These are phyloP conservation scores for Druon quercuslanigerum DNA, from an alignment of 1,140 invertebrate species.

Conservation along the genomic window DNA sequence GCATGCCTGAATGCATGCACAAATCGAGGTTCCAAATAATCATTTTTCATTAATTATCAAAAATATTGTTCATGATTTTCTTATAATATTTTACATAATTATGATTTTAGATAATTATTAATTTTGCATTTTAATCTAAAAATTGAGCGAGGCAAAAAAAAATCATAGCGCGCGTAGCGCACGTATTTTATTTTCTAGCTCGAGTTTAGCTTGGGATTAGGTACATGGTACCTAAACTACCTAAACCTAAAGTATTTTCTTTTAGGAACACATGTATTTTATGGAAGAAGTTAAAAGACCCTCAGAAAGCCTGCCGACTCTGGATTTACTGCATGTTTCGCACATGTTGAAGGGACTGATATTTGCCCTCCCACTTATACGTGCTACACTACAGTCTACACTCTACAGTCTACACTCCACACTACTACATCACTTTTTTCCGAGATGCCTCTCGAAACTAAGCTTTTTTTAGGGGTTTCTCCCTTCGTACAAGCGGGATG, in stretches of 20 bases:
- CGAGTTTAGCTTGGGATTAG: not conserved
- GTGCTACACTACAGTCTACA: too few relatives aligned
- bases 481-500: not conserved
- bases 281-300: not conserved
- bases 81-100: too few relatives aligned
- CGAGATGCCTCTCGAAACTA: not conserved
- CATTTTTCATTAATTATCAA: too few relatives aligned
- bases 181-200: not conserved
- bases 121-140: not conserved
- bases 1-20: too few relatives aligned
- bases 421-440: not conserved
- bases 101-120: too few relatives aligned
- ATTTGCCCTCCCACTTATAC: not conserved
- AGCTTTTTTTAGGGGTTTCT: constrained; percentile 25
- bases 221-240: too few relatives aligned
- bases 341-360: not conserved
- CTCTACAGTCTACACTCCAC: too few relatives aligned
- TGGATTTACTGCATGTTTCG: not conserved
- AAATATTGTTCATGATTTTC: too few relatives aligned
- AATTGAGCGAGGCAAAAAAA: too few relatives aligned
- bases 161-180: too few relatives aligned
- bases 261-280: not conserved
- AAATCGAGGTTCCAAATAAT: too few relatives aligned
- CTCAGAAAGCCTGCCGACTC: not conserved
- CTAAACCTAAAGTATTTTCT: not conserved